A percentile compares a stretch with the other conserved stretches of the same genome.
These are phyloP conservation scores for Pelochelys cantorii DNA, from an alignment of 2,797 vertebrate species.

Conservation along the genomic window DNA sequence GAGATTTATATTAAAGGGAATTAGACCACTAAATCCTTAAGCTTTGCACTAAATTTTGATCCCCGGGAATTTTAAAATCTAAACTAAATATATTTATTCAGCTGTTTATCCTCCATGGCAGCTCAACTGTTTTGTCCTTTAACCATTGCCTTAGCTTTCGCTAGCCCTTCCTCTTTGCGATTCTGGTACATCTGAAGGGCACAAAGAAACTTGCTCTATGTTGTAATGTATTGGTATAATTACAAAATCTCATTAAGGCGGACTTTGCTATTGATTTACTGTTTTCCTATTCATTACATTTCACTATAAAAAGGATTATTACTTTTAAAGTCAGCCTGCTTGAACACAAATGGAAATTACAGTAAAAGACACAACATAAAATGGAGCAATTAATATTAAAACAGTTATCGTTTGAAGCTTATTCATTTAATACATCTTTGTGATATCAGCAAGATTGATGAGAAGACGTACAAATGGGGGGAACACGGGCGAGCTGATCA, in stretches of 20 bases:
- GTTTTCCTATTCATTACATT: slow-evolving; percentile 82
- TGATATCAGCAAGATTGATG: slow-evolving; percentile 83
- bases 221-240: slow-evolving; percentile 74
- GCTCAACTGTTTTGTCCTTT: slow-evolving; percentile 11
- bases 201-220: slow-evolving; percentile 60
- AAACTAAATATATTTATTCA: slow-evolving; percentile 50
- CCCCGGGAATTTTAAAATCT: slow-evolving; percentile 39
- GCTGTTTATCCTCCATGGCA: slow-evolving; percentile 20
- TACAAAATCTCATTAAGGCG: slow-evolving; percentile 78
- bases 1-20: not conserved
- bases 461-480: slow-evolving; percentile 79
- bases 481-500: slow-evolving; percentile 79
- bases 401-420: slow-evolving; percentile 78
- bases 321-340: slow-evolving; percentile 78
- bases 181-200: slow-evolving; percentile 44
- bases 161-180: slow-evolving; percentile 22
- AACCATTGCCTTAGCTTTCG: slow-evolving; percentile 11
- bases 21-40: not conserved
- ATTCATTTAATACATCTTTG: slow-evolving; percentile 84
- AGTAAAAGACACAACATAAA: slow-evolving; percentile 79
- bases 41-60: not conserved
- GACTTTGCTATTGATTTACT: slow-evolving; percentile 78
- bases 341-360: slow-evolving; percentile 75
- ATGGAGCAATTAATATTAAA: slow-evolving; percentile 82
- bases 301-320: slow-evolving; percentile 76